Evolutionary conservation across 2,797 vertebrate genomes (phyloP).

Genomic region (Mus spretus): DNA sequence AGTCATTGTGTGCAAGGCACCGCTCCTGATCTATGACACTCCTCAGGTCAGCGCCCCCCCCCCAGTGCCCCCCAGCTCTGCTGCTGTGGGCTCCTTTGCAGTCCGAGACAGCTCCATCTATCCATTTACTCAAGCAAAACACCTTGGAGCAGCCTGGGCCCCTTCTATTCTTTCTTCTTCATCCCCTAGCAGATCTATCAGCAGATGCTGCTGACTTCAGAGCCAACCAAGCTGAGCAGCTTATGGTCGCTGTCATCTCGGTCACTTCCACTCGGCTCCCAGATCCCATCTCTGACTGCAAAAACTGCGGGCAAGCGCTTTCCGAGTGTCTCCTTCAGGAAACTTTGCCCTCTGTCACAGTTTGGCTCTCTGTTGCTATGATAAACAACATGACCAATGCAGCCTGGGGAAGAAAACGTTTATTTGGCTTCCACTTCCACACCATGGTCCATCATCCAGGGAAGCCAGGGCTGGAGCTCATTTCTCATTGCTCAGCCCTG

Average conservation of each 20-base stretch:
- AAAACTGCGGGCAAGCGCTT: not conserved
- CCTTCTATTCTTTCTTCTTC: conserved; percentile 12
- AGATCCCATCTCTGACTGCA: not conserved
- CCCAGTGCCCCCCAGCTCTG: not conserved
- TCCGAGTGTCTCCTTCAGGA: not conserved
- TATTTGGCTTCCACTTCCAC: not conserved
- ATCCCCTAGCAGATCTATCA: conserved; percentile 1
- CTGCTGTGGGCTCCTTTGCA: not conserved
- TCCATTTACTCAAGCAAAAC: conserved; percentile 55
- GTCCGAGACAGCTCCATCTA: conserved; percentile 67
- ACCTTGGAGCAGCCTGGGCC: conserved; percentile 48
- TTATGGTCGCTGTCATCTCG: not conserved
- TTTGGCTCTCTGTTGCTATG: not conserved
- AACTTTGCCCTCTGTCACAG: not conserved
- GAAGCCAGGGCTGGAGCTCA: not conserved
- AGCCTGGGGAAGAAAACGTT: not conserved
- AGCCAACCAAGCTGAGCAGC: not conserved
- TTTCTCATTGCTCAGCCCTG: not conserved
- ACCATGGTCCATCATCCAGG: not conserved
- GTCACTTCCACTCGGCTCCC: not conserved
- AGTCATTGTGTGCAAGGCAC: conserved; percentile 46
- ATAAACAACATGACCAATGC: not conserved
- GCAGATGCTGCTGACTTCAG: not conserved
- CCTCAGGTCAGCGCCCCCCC: not conserved
- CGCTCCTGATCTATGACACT: conserved; percentile 58